Evolutionary conservation across 2,797 vertebrate species (phyloP).

Genomic region (Acanthurus lineatus): DNA sequence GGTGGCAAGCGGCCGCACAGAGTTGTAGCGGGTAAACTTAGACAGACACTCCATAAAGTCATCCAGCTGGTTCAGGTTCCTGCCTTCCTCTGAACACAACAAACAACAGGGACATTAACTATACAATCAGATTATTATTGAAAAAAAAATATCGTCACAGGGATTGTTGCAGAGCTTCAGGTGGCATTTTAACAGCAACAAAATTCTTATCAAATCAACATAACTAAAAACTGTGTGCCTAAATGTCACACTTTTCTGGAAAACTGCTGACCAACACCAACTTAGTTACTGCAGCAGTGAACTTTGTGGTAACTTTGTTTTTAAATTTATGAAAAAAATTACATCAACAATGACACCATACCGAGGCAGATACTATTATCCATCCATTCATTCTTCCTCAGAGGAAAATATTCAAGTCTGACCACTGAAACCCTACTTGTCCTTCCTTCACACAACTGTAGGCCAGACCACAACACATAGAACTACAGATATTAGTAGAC

Average conservation of each 20-base stretch:
- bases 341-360: background rate
- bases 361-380: background rate
- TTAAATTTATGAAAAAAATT: background rate
- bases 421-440: background rate
- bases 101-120: background rate
- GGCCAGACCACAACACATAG: background rate
- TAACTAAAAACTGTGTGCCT: background rate
- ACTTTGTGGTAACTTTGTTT: conserved; percentile 4
- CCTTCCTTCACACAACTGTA: background rate
- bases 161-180: background rate
- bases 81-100: conserved; percentile 90
- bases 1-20: conserved; percentile 95
- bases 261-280: background rate
- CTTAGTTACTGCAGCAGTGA: background rate
- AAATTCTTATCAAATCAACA: background rate
- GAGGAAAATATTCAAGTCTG: background rate
- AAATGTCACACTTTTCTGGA: background rate
- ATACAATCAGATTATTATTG: background rate
- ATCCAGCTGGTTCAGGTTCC: conserved; percentile 96
- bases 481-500: background rate
- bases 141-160: background rate
- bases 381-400: background rate
- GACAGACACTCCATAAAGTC: conserved; percentile 99
- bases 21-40: conserved; percentile 98
- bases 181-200: background rate